Conservation (phyloP, 2,888 invertebrate genomes). For the Pimpla rufipes region DNA sequence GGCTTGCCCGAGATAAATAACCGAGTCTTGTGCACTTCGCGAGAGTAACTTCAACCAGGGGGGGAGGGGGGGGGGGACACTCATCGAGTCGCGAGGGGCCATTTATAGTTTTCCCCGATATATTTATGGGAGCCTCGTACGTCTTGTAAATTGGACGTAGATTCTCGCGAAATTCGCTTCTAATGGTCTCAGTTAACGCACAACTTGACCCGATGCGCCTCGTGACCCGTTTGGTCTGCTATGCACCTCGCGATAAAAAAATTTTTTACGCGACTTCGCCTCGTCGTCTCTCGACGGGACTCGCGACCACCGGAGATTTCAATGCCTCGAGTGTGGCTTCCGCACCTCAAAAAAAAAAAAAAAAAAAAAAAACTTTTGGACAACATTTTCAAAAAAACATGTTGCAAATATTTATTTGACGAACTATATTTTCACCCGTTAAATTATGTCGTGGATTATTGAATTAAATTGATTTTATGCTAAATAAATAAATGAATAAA, state of each 20-base stretch:
- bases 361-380: too few relatives aligned
- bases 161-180: constrained; percentile 73
- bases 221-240: neutral
- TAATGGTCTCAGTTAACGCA: constrained; percentile 76
- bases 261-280: neutral
- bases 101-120: constrained; percentile 42
- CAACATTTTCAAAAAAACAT: too few relatives aligned
- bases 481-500: too few relatives aligned
- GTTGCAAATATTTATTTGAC: too few relatives aligned
- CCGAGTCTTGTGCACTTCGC: constrained; percentile 9
- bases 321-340: constrained; percentile 32
- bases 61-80: too few relatives aligned
- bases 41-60: constrained; percentile 15
- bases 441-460: too few relatives aligned
- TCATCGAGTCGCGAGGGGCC: constrained; percentile 56
- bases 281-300: neutral
- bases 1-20: constrained; percentile 61
- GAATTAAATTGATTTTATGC: too few relatives aligned
- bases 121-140: constrained; percentile 10
- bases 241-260: neutral
- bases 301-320: constrained; percentile 51
- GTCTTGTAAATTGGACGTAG: constrained; percentile 78
- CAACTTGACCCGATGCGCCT: constrained; percentile 27
- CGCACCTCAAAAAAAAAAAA: neutral
- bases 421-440: neutral